Base-by-base conservation (phyloP, 2,888 invertebrate species). In the Argyresthia albistria region DNA sequence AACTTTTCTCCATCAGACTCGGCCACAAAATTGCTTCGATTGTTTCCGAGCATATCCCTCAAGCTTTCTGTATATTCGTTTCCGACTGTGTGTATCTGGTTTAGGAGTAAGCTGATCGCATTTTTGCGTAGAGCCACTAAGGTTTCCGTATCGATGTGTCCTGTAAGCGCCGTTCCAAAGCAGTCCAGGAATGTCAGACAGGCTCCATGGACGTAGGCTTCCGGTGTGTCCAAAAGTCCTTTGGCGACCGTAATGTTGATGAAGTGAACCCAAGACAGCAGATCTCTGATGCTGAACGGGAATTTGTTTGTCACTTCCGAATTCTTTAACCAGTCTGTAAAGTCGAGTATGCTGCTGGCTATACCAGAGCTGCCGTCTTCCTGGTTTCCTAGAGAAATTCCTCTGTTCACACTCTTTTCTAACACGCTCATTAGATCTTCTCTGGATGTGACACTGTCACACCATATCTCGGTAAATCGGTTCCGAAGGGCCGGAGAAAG, bases 391-490 rank as follows among this genome's bases (percentile, higher is more conserved):
- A 90, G 75, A 8, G 86, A 82, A 43, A 92, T 81, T 0, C 89
- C 89, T 52, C 74, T 67, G 51, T 70, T 73, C 43, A 97, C 84
- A 72, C 96, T 97, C 65, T 94, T 94, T 65, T 93, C 91, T 35
- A 97, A 91, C 54, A 99, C 97, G 52, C 89, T 83, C 11, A 92
- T 79, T 43, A 97, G 86, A 77, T 99, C 98, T 11, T 91, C 87
- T 52, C 90, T 84, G 25, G 91, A 89, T 12, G 91, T 90, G 9
- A 93, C 93, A 50, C 92, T 90, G 53, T 94, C 95, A 68, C 98
- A 98, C 99, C 99, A 99, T 69, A 99, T 97, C 87, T 99, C 99
- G 0, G 99, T 99, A 65, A 99, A 97, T 49, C 99, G 91, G 87
- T 99, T 99, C 51, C 99, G 89, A 50, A 99, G 81, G 0, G 99